phyloP scores from a whole-genome alignment of 1,140 invertebrate species.

The Papilio aristodemus region DNA sequence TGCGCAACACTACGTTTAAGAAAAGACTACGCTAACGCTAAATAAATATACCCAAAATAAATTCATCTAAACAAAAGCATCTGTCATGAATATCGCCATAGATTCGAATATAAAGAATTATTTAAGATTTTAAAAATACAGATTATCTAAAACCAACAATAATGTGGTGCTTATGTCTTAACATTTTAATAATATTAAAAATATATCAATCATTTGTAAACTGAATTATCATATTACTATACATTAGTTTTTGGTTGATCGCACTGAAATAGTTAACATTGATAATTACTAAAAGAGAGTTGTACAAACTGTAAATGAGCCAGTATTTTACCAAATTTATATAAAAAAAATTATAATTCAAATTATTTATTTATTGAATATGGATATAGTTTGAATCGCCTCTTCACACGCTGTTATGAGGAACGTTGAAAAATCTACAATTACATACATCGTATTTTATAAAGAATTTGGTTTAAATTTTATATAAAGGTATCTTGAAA shows the following conservation, averaged over 20 bases:
- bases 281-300: background rate
- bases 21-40: background rate
- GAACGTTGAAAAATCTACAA: too few species aligned
- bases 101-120: background rate
- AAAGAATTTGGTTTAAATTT: too few species aligned
- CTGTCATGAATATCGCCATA: slow-evolving; percentile 33
- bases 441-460: too few species aligned
- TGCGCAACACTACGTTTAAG: slow-evolving; percentile 10
- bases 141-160: background rate
- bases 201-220: background rate
- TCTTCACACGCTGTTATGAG: too few species aligned
- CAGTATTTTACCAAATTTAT: too few species aligned
- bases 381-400: too few species aligned
- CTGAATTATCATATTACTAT: background rate
- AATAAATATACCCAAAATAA: slow-evolving; percentile 1
- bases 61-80: background rate
- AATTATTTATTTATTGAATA: too few species aligned
- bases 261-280: background rate
- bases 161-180: background rate
- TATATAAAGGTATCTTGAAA: too few species aligned
- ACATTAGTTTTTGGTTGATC: background rate
- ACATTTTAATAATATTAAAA: background rate
- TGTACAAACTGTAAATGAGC: too few species aligned
- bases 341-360: background rate
- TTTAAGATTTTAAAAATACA: background rate